Percentiles rank a stretch among this genome's conserved stretches.
These are phyloP conservation scores for Miichthys miiuy DNA, from an alignment of 2,797 vertebrate species.

Conservation along the genomic window DNA sequence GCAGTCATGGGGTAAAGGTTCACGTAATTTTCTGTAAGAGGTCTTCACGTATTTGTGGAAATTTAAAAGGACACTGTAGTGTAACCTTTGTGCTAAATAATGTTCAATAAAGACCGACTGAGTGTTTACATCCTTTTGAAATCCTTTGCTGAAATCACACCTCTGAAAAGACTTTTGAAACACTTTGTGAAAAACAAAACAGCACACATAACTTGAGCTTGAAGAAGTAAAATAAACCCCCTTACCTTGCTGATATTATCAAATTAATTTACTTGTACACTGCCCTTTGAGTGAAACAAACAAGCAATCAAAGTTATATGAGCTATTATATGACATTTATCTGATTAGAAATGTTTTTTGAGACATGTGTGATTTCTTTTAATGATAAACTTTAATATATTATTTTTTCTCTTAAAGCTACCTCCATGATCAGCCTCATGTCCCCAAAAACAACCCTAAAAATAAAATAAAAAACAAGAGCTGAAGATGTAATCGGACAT, in stretches of 20 bases:
- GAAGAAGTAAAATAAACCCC: not conserved
- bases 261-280: slow-evolving; percentile 12
- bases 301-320: slow-evolving; percentile 52
- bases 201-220: not conserved
- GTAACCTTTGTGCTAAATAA: slow-evolving; percentile 23
- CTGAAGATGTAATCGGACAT: slow-evolving; percentile 15
- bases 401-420: not conserved
- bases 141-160: not conserved
- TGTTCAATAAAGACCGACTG: not conserved
- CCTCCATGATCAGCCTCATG: not conserved
- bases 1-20: slow-evolving; percentile 54
- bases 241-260: not conserved
- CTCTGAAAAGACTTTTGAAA: not conserved
- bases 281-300: slow-evolving; percentile 35
- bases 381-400: not conserved
- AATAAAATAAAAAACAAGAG: slow-evolving; percentile 26
- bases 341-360: slow-evolving; percentile 28
- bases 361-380: not conserved
- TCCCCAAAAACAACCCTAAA: slow-evolving; percentile 8
- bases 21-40: slow-evolving; percentile 14
- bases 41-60: slow-evolving; percentile 2
- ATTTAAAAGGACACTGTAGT: not conserved
- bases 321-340: slow-evolving; percentile 29
- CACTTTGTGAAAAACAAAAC: not conserved
- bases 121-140: not conserved